These are phyloP conservation scores for Nasonia vitripennis DNA, from an alignment of 1,140 invertebrate genomes.

Conservation along the genomic window DNA sequence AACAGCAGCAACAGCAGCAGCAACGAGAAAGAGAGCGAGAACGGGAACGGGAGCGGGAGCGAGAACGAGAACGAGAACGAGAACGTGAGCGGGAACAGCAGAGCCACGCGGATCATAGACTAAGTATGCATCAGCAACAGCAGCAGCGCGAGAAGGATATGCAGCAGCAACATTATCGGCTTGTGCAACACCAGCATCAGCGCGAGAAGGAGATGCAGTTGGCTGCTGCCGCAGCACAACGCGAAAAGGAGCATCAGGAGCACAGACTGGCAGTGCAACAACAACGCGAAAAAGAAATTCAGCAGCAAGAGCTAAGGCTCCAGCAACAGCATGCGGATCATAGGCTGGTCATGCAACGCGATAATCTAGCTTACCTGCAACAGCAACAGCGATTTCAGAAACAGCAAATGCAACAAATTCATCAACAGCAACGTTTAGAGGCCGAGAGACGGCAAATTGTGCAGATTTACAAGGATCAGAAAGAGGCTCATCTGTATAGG, in stretches of 20 bases:
- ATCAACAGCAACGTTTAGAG: slow-evolving; percentile 65
- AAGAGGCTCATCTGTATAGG: slow-evolving; percentile 45
- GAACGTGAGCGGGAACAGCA: slow-evolving; percentile 51
- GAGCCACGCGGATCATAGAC: slow-evolving; percentile 64
- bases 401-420: slow-evolving; percentile 69
- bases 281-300: slow-evolving; percentile 53
- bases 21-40: background rate
- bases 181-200: slow-evolving; percentile 60
- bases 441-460: slow-evolving; percentile 60
- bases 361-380: slow-evolving; percentile 63
- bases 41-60: background rate
- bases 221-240: slow-evolving; percentile 50
- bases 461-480: slow-evolving; percentile 46
- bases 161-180: slow-evolving; percentile 60
- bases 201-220: slow-evolving; percentile 65
- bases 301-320: slow-evolving; percentile 65
- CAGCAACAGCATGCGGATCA: slow-evolving; percentile 63
- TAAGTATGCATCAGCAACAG: slow-evolving; percentile 57
- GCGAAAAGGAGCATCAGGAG: slow-evolving; percentile 61
- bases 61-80: background rate
- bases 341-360: slow-evolving; percentile 63
- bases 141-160: slow-evolving; percentile 65
- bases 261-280: slow-evolving; percentile 60
- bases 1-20: slow-evolving; percentile 59
- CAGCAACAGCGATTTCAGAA: slow-evolving; percentile 70